Base-by-base conservation (phyloP, 2,888 invertebrate genomes). In the Apoda limacodes region DNA sequence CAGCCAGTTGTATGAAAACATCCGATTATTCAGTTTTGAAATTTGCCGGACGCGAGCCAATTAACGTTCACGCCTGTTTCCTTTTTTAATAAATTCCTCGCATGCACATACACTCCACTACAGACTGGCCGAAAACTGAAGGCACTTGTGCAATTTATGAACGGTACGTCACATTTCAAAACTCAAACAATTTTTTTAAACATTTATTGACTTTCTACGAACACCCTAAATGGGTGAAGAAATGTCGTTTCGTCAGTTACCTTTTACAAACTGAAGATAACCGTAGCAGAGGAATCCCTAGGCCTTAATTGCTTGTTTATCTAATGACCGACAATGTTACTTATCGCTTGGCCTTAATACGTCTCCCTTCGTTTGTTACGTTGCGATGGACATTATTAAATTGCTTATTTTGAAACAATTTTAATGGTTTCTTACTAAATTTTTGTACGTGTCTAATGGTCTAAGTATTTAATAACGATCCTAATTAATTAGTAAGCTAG, bases 261-360 rank as follows among this genome's bases (percentile, higher is more conserved):
- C n/a, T n/a, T 46, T 47, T 43, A 34, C 14, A 39, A 45, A 51
- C 46, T 42, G 42, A 45, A 39, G 37, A 37, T 39, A 21, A n/a
- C n/a, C n/a, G n/a, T n/a, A n/a, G n/a, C n/a, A n/a, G n/a, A 27
- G 44, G 47, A 43, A 48, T 52, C 51, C 52, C 42, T 42, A 51
- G 49, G 48, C 57, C 57, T 57, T 72, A 75, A 75, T 69, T 60
- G 64, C 57, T 52, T 65, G 55, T 57, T 76, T 75, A 70, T 68
- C 71, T 74, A 71, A 75, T 53, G 60, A 55, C 50, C 41, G 37
- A 36, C 40, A 39, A 42, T 42, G 35, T 48, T 45, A 46, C 51
- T 68, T 69, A 75, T 72, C 70, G 37, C 47, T 37, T 57, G 60
- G 45, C 59, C 62, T 58, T 66, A 70, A 71, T 69, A 60, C 17